phyloP scores from a whole-genome alignment of 2,113 vertebrate genomes.

The Origma solitaria region DNA sequence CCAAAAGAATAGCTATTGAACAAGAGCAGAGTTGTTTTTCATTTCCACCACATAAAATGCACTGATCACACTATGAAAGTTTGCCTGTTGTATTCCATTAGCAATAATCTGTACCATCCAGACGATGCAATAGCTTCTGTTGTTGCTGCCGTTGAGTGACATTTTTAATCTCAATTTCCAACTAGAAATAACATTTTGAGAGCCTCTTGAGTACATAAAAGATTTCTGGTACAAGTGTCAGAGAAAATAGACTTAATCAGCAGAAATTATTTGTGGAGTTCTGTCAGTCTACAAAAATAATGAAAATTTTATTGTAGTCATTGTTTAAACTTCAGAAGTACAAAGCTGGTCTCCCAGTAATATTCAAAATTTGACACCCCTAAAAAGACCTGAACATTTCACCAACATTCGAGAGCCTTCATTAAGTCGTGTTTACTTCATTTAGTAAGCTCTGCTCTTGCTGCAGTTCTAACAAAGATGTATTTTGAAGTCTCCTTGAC shows the following conservation, averaged over 20 bases:
- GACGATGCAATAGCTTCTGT: background rate
- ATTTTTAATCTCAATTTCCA: conserved; percentile 41
- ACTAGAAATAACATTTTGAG: background rate
- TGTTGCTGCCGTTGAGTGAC: conserved; percentile 22
- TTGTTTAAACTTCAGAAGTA: background rate
- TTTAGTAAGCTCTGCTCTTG: background rate
- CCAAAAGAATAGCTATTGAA: background rate
- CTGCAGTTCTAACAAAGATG: background rate
- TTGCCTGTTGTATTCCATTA: background rate
- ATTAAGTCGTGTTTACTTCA: background rate
- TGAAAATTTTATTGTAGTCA: background rate
- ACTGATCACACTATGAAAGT: background rate
- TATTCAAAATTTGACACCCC: background rate
- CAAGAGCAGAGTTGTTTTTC: background rate
- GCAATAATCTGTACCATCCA: background rate
- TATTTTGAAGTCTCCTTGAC: background rate
- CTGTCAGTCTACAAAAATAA: background rate
- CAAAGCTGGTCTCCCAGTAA: background rate
- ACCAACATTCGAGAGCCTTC: background rate
- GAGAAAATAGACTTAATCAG: background rate
- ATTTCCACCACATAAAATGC: background rate
- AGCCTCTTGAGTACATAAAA: background rate
- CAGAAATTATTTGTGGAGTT: conserved; percentile 16
- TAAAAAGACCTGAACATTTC: background rate
- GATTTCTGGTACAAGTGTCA: background rate